phyloP scores from a whole-genome alignment of 2,797 vertebrate genomes.

The Alouatta caraya region DNA sequence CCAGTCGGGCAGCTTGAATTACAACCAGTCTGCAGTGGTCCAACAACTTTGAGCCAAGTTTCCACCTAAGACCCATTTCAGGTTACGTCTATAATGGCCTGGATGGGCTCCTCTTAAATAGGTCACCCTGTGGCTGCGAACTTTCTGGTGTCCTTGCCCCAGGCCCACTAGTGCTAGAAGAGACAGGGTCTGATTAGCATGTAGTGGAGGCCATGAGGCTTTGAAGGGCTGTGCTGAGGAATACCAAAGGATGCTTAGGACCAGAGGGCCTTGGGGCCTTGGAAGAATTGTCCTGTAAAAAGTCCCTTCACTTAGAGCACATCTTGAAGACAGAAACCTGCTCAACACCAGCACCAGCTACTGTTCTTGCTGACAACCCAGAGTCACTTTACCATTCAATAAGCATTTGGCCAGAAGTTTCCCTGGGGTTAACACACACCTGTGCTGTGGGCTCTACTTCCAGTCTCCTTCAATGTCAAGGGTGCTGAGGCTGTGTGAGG shows the following conservation, averaged over 20 bases:
- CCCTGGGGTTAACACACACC: not conserved
- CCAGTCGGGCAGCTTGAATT: not conserved
- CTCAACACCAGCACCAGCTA: not conserved
- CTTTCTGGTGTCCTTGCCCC: not conserved
- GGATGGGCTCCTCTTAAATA: not conserved
- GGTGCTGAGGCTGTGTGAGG: not conserved
- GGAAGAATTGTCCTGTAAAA: not conserved
- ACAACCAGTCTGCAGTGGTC: not conserved
- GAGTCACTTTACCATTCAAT: no score
- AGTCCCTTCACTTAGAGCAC: not conserved
- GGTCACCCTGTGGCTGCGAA: not conserved
- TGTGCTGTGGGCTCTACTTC: not conserved
- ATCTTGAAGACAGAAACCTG: not conserved
- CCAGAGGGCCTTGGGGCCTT: not conserved
- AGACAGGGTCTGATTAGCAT: not conserved
- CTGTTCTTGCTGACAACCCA: not conserved
- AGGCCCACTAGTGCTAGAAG: not conserved
- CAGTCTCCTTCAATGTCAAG: not conserved
- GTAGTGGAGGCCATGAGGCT: accelerated
- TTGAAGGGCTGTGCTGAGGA: not conserved
- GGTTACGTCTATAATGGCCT: not conserved
- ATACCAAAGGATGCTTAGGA: not conserved
- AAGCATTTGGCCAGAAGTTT: not conserved
- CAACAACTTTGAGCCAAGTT: constrained; percentile 24
- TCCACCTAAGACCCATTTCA: constrained; percentile 4